These are phyloP conservation scores for Acrobasis repandana DNA, from an alignment of 2,888 invertebrate genomes.

Conservation along the genomic window DNA sequence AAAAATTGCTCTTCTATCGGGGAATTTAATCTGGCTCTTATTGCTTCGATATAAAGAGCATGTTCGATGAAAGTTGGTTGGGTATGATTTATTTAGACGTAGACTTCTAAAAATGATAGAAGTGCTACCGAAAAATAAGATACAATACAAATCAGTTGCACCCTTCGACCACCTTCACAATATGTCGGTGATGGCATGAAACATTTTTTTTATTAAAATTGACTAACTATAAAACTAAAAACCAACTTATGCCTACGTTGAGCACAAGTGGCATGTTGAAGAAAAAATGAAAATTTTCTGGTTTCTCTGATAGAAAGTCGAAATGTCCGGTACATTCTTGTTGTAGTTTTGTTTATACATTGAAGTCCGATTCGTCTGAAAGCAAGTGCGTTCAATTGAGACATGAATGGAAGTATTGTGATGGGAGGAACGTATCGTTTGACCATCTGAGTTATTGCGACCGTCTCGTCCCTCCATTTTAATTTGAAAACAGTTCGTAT, in stretches of 20 bases:
- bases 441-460: slow-evolving; percentile 42
- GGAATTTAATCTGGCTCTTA: background rate
- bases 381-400: slow-evolving; percentile 61
- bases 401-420: slow-evolving; percentile 63
- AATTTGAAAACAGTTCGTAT: background rate
- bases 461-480: background rate
- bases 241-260: too few species aligned
- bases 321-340: background rate
- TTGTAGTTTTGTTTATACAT: background rate
- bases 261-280: too few species aligned
- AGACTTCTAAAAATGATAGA: background rate
- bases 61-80: background rate
- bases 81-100: background rate
- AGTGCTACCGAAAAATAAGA: background rate
- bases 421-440: slow-evolving; percentile 42
- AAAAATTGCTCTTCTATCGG: slow-evolving; percentile 16
- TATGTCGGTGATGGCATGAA: too few species aligned
- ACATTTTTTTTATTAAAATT: too few species aligned
- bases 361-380: slow-evolving; percentile 23
- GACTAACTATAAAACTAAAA: too few species aligned
- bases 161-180: background rate
- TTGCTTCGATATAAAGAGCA: background rate
- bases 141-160: background rate
- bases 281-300: too few species aligned
- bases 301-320: too few species aligned